These are phyloP conservation scores for Myathropa florea DNA, from an alignment of 2,888 invertebrate genomes.

Conservation along the genomic window DNA sequence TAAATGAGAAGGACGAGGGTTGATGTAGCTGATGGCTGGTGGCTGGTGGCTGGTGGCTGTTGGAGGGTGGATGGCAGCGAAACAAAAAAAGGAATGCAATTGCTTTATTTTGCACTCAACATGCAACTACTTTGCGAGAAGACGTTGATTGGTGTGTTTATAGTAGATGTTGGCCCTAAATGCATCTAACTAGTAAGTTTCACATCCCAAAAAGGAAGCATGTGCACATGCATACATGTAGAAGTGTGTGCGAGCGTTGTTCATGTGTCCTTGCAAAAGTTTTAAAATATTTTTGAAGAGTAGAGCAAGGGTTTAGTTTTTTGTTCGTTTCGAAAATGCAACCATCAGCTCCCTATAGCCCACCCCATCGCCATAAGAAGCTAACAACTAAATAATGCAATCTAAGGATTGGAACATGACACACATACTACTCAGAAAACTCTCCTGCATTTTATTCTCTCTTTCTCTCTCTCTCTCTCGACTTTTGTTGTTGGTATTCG, in stretches of 20 bases:
- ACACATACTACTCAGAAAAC: constrained; percentile 37
- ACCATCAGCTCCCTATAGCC: not conserved
- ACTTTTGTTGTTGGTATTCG: not conserved
- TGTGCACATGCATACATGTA: not conserved
- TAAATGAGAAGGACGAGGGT: constrained; percentile 13
- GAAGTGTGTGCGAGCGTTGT: constrained; percentile 36
- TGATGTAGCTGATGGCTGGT: not conserved
- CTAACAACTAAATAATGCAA: constrained; percentile 68
- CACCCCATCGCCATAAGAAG: constrained; percentile 28
- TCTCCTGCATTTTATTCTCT: constrained; percentile 22
- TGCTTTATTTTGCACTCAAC: constrained; percentile 65
- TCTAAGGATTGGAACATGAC: constrained; percentile 63
- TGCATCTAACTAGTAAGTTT: constrained; percentile 60
- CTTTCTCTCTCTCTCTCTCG: not conserved
- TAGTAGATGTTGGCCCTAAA: constrained; percentile 64
- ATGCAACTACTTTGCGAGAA: constrained; percentile 59
- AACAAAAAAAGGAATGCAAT: constrained; percentile 27
- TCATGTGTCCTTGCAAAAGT: constrained; percentile 62
- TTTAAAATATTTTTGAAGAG: constrained; percentile 60
- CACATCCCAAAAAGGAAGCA: constrained; percentile 22
- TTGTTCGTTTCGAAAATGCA: constrained; percentile 32
- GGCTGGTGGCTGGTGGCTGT: not conserved
- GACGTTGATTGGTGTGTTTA: constrained; percentile 70
- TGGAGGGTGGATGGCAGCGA: not conserved
- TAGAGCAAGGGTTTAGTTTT: constrained; percentile 32